Base-by-base conservation (phyloP, 2,797 vertebrate species). In the Odontamblyopus lacepedii region DNA sequence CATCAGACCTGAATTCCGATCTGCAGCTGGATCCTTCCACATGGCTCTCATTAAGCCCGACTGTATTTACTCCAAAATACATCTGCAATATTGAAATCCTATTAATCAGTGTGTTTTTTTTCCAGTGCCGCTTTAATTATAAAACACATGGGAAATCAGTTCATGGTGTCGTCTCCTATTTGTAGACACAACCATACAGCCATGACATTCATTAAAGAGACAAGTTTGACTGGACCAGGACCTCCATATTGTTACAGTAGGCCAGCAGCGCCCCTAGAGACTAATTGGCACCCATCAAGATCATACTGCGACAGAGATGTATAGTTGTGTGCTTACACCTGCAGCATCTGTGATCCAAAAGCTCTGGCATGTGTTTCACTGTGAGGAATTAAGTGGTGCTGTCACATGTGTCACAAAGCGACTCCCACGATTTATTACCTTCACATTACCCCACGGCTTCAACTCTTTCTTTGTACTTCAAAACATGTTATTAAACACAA, bases 81-180 rank as follows among this genome's bases (percentile, higher is more conserved):
- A 92, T 92, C 89, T 87, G 89, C 92, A 93, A 92, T 87, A 91
- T 89, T 87, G 86, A 92, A 92, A 87, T 86, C 81, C 75, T 90
- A 92, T 93, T 94, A 94, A 94, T 95, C 91, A 91, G 91, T 81
- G 74, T 84, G 75, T 80, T 88, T 89, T 79, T 74, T 66, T 85
- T 80, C 84, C 92, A 92, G 86, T 78, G 29, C 85, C 77, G 91
- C 88, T 93, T 93, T 94, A 94, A 95, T 95, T 94, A 94, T 94
- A 60, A 94, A 93, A 85, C 87, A 84, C 87, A 80, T 87, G 87
- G 89, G 93, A 91, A 85, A 83, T 87, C 82, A 26, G 85, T 87
- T 92, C 91, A 93, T 91, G 90, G 83, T 93, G 93, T 91, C 92
- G 92, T 88, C 92, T 93, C 82, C 83, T 85, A 91, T 92, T 90